Evolutionary conservation across 2,797 vertebrate genomes (phyloP).

Genomic region (Enteromius anoplus): DNA sequence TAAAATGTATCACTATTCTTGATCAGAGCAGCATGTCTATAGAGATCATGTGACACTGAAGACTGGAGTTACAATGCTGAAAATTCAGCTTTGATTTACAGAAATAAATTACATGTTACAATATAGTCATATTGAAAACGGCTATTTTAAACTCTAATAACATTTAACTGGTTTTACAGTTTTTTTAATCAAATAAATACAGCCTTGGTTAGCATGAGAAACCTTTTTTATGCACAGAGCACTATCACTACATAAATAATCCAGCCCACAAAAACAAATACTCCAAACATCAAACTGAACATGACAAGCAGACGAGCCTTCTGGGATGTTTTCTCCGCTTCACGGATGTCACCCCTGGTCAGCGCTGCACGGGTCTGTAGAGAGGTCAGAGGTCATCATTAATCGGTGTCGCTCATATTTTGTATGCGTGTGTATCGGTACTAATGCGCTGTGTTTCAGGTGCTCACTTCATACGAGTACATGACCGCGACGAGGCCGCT

Average conservation of each 20-base stretch:
- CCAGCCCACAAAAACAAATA: conserved; percentile 78
- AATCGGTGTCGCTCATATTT: background rate
- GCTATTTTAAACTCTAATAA: background rate
- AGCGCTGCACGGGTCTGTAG: conserved; percentile 75
- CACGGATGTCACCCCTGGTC: conserved; percentile 71
- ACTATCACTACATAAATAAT: conserved; percentile 78
- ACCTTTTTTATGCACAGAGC: conserved; percentile 50
- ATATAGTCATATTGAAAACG: background rate
- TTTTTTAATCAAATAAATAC: background rate
- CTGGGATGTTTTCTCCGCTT: conserved; percentile 72
- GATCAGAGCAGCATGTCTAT: background rate
- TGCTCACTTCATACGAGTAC: conserved; percentile 78
- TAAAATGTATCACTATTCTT: background rate
- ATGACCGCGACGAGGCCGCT: conserved; percentile 76
- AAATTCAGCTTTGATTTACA: background rate
- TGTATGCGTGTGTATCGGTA: background rate
- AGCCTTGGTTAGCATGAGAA: background rate
- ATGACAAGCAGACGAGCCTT: conserved; percentile 77
- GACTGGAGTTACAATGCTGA: background rate
- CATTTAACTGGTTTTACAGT: background rate
- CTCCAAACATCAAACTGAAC: conserved; percentile 80
- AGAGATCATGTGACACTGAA: background rate
- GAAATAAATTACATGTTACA: background rate
- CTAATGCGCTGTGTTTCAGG: background rate
- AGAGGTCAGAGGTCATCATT: conserved; percentile 23